Conservation (phyloP, 2,113 vertebrate genomes). For the Vidua chalybeata region DNA sequence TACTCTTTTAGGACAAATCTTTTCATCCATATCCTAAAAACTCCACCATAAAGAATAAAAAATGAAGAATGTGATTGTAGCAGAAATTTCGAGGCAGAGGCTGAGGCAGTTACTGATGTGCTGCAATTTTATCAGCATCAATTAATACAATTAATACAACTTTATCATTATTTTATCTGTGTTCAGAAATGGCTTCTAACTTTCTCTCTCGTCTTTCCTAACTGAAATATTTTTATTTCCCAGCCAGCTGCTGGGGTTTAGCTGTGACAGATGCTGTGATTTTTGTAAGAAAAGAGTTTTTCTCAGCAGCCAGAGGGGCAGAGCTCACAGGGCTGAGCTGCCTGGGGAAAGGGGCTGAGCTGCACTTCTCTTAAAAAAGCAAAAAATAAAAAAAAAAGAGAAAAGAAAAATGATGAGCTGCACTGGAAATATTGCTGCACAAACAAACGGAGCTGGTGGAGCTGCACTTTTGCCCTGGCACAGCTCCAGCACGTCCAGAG, state of each 20-base stretch:
- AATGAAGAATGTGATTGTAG: neutral
- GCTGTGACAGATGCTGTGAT: neutral
- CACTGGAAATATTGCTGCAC: slow-evolving; percentile 5
- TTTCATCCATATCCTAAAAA: neutral
- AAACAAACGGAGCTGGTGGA: neutral
- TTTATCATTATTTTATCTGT: neutral
- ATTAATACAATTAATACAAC: neutral
- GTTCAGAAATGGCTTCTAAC: neutral
- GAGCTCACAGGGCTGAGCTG: neutral
- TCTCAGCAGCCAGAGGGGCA: neutral
- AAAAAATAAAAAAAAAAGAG: neutral
- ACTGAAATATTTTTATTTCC: neutral
- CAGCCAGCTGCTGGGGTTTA: neutral
- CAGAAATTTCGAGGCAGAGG: neutral
- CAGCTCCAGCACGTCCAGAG: neutral
- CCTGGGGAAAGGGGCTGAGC: neutral
- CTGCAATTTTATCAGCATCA: neutral
- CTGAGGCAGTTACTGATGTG: neutral
- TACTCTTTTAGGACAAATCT: neutral
- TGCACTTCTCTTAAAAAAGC: neutral
- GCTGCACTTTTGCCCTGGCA: neutral
- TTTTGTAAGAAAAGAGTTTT: neutral
- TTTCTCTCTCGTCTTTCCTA: neutral
- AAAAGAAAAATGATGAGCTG: neutral
- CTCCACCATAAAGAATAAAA: neutral